Conservation (phyloP, 2,888 invertebrate genomes). For the Amblyjoppa fuscipennis region DNA sequence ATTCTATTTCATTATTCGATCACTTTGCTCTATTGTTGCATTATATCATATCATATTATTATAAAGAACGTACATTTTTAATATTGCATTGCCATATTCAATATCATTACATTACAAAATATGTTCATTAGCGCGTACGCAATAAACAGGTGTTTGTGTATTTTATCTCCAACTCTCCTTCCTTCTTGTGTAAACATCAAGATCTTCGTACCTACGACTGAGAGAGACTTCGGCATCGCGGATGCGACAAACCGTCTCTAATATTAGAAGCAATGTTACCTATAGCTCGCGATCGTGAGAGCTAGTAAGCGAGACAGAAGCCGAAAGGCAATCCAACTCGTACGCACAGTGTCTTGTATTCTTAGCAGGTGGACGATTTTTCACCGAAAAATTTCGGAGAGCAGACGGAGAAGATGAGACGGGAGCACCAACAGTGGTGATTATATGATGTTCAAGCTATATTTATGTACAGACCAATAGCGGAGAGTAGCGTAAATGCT, state of each 20-base stretch:
- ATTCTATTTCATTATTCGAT: not conserved
- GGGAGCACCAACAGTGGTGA: not conserved
- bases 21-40: not conserved
- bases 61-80: not conserved
- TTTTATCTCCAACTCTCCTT: conserved; percentile 15
- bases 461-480: not conserved
- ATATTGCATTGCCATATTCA: not conserved
- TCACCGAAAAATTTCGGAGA: not conserved
- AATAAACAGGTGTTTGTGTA: not conserved
- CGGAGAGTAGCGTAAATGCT: conserved; percentile 6
- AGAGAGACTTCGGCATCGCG: conserved; percentile 25
- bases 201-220: conserved; percentile 43
- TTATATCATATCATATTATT: not conserved
- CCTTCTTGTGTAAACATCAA: conserved; percentile 36
- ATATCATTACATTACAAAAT: not conserved
- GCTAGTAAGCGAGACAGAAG: not conserved
- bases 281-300: conserved; percentile 3
- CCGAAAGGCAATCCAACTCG: conserved; percentile 1
- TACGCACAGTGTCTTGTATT: not conserved
- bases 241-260: conserved; percentile 40
- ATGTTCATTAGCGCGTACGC: not conserved
- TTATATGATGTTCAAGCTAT: not conserved
- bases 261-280: conserved; percentile 48
- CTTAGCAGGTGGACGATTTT: conserved; percentile 10
- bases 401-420: not conserved